Evolutionary conservation across 2,888 invertebrate genomes (phyloP), one percentile per base, ranked within the genome.

Genomic region (Rhingia rostrata): DNA sequence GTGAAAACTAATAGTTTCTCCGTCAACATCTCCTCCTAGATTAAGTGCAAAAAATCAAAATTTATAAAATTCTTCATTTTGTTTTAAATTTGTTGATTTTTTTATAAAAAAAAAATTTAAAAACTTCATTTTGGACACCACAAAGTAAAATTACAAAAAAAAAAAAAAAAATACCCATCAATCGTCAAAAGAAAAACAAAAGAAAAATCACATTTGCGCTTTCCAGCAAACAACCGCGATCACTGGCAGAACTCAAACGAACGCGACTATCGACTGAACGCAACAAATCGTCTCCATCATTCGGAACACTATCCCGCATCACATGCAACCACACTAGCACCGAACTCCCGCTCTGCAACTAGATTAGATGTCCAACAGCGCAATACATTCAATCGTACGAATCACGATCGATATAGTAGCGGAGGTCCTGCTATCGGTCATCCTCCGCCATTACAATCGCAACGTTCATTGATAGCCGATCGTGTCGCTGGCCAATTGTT

Each of bases 331-430:
- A 60, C 90, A 90, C 67, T 90, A 89, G 70, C 91, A 91, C 89
- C 90, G 33, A 74, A 90, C 74, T 89, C 90, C 51, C 88, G 90
- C n/a, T 90, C 90, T 33, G 89, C 90, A 1, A 81, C 84, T 75
- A 90, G 91, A 66, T 88, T 92, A 87, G 91, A 92, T 88, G 91
- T 92, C 60, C 91, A 91, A 82, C 92, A 92, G 86, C 89, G 89
- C 67, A 90, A 91, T 86, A 89, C 88, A 54, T 90, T 91, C 78
- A 92, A 91, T 88, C 91, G 91, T 89, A 92, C 92, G 88, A 92
- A 92, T 92, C 93, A 92, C 89, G 91, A 91, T 78, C 91, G 91
- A 90, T 90, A 89, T 77, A 80, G 85, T 72, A 73, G 73, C 70
- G 79, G 81, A 82, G 88, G 89, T 89, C 87, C 87, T 83, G 87